Base-by-base conservation (phyloP, 2,113 vertebrate species). In the Stercorarius parasiticus region DNA sequence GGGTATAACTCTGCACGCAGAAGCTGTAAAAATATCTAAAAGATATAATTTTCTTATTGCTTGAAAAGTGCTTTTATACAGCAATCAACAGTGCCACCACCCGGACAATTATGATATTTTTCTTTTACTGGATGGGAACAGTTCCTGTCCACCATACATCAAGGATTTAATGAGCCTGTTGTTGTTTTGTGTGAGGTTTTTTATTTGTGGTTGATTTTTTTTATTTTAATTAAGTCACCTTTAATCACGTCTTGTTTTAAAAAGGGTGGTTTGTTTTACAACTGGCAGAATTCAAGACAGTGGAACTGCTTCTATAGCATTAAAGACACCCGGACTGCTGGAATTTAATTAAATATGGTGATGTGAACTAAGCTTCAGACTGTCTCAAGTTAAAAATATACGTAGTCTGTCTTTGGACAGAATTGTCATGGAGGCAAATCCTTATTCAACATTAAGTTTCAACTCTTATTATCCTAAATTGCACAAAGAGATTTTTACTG, bases 11-110 rank as follows among this genome's bases (percentile, higher is more conserved):
- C 14, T 43, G 38, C 71, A 93, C 3, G 1, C 13, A 84, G 40
- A 49, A 81, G 27, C 56, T 59, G 29, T n/a, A 58, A 58, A 64
- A 56, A 61, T 11, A 12, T 23, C 53, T 32, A 9, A 30, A 38
- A 47, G 26, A 36, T 4, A 2, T 21, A 38, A 30, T 65, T 55
- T 82, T 53, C 52, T 50, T 45, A 15, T 2, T 0, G 29, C 34
- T 58, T 27, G 36, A 47, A 83, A 84, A 32, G 5, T 42, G 65
- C 30, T 85, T 87, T 52, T 53, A 73, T 36, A 26, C 19, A 55
- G 42, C n/a, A 77, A 59, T 71, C 73, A 94, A 98, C 16, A 91
- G 94, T 78, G 94, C 97, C 98, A 98, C 94, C 92, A 47, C 32
- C 95, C 97, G 98, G 97, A 86, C 76, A 94, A 85, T 43, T 26